These are phyloP conservation scores for Opisthocomus hoazin DNA, from an alignment of 2,113 vertebrate species.

Conservation along the genomic window DNA sequence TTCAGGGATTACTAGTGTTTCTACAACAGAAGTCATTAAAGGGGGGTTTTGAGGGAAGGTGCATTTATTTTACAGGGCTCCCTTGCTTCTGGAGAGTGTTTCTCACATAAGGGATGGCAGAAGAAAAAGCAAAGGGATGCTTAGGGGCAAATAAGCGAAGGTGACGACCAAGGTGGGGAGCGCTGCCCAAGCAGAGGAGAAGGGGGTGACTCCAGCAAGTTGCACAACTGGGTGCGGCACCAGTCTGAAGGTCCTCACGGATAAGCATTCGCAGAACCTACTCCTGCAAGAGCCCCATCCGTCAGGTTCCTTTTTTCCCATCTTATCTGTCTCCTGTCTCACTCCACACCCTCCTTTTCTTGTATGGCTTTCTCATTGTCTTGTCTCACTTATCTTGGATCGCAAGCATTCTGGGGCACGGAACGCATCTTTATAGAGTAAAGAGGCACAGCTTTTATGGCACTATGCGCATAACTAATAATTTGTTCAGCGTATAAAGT, in stretches of 20 bases:
- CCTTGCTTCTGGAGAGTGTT: neutral
- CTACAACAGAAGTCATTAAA: neutral
- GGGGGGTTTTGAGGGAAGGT: neutral
- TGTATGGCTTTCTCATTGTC: constrained; percentile 3
- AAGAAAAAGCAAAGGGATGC: neutral
- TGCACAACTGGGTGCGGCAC: rapidly evolving
- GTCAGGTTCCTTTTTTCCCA: neutral
- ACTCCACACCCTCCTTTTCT: constrained; percentile 4
- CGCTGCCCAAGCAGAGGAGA: neutral
- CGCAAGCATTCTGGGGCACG: neutral
- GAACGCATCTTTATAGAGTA: neutral
- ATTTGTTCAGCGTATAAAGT: neutral
- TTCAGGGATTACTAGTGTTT: neutral
- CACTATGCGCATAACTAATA: neutral
- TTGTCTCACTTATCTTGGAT: constrained; percentile 5
- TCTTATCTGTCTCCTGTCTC: constrained; percentile 24
- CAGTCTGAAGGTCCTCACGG: neutral
- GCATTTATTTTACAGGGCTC: neutral
- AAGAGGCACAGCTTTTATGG: neutral
- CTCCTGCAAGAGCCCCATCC: neutral
- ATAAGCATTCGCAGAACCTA: neutral
- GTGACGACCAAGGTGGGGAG: neutral
- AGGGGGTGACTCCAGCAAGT: neutral
- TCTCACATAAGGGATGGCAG: neutral
- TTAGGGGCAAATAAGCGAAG: neutral